Conservation (phyloP, 1,140 invertebrate genomes). For the Tetranychus urticae region DNA sequence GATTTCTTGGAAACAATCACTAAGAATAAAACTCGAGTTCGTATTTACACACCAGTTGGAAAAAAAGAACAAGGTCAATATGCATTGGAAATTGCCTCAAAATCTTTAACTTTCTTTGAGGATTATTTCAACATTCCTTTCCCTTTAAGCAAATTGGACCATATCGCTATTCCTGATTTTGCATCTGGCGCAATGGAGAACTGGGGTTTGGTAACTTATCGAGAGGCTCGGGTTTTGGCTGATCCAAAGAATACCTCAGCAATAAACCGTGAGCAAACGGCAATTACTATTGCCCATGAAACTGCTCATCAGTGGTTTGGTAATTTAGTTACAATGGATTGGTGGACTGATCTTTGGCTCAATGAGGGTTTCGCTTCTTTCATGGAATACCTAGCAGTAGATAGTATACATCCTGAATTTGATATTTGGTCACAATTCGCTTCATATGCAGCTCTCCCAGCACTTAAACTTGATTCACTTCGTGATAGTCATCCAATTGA, state of each 20-base stretch:
- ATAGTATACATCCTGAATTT: conserved; percentile 49
- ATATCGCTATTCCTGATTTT: conserved; percentile 76
- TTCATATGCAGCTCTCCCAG: not conserved
- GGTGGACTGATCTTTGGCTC: conserved; percentile 78
- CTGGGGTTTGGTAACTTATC: conserved; percentile 59
- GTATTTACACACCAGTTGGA: conserved; percentile 74
- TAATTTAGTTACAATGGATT: conserved; percentile 44
- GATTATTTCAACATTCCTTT: conserved; percentile 41
- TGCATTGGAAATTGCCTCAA: conserved; percentile 38
- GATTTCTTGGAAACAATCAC: conserved; percentile 66
- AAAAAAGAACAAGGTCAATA: conserved; percentile 78
- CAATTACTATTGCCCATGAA: conserved; percentile 52
- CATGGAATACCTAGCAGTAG: conserved; percentile 50
- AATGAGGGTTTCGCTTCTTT: conserved; percentile 63
- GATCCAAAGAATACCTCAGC: conserved; percentile 34
- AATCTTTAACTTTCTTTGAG: conserved; percentile 10
- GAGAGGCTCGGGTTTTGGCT: conserved; percentile 56
- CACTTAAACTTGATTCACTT: conserved; percentile 37
- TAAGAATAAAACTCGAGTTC: conserved; percentile 44
- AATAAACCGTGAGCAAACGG: conserved; percentile 44
- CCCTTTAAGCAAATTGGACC: conserved; percentile 81
- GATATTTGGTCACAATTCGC: conserved; percentile 28
- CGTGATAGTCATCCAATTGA: conserved; percentile 66
- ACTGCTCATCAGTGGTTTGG: conserved; percentile 54
- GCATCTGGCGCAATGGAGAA: conserved; percentile 54